phyloP scores from a whole-genome alignment of 1,140 invertebrate genomes.

The Sminthurinus signatus region DNA sequence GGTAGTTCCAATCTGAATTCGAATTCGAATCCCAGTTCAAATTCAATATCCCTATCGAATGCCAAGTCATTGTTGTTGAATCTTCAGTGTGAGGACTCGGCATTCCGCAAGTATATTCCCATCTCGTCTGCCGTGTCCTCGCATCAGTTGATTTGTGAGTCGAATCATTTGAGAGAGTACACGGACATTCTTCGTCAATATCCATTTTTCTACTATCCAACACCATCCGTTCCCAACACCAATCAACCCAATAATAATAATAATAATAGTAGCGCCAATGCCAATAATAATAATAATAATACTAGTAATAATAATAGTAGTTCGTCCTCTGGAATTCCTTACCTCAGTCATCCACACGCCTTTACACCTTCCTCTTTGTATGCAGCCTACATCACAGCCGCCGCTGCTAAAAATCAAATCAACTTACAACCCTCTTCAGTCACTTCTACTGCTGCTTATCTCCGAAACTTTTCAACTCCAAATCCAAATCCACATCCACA shows the following conservation, averaged over 20 bases:
- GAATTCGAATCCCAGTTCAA: no score
- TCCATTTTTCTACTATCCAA: conserved; percentile 35
- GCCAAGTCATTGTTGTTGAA: conserved; percentile 5
- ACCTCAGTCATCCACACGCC: conserved; percentile 24
- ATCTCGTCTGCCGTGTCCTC: no score
- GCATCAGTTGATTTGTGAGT: conserved; percentile 16
- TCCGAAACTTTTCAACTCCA: conserved; percentile 12
- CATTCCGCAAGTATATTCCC: conserved; percentile 40
- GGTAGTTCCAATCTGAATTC: no score
- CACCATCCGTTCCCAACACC: conserved; percentile 1
- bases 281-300: no score
- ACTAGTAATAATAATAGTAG: no score
- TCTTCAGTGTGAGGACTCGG: conserved; percentile 29
- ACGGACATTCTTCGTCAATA: conserved; percentile 37
- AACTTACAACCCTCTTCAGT: conserved; percentile 17
- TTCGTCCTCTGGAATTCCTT: conserved; percentile 5
- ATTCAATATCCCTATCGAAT: conserved; percentile 11
- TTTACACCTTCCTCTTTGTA: conserved; percentile 26
- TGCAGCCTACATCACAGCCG: conserved; percentile 33
- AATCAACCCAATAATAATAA: no score
- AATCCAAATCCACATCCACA: neutral
- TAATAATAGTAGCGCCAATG: no score
- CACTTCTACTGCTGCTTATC: neutral
- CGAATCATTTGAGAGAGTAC: conserved; percentile 22
- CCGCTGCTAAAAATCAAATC: conserved; percentile 25